phyloP scores from a whole-genome alignment of 1,140 invertebrate species.

The Neotoxoptera formosana region DNA sequence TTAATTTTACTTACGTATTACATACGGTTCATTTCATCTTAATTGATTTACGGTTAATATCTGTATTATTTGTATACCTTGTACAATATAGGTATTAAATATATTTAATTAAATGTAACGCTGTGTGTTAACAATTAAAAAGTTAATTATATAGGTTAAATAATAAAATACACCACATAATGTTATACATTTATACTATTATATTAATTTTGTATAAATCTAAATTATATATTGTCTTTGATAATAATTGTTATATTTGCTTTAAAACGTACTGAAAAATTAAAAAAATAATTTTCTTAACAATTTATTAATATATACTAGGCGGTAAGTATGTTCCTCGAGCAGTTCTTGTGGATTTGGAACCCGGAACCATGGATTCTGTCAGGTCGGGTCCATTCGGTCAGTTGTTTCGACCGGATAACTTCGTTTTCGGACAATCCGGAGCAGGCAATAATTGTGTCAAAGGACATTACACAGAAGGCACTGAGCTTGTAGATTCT shows the following conservation, averaged over 20 bases:
- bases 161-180: too few relatives aligned
- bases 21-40: too few relatives aligned
- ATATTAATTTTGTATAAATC: background rate
- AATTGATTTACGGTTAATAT: too few relatives aligned
- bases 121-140: background rate
- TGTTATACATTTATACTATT: too few relatives aligned
- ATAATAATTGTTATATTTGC: background rate
- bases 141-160: background rate
- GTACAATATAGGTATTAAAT: too few relatives aligned
- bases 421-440: conserved; percentile 61
- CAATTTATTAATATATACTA: background rate
- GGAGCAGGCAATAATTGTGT: background rate
- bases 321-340: conserved; percentile 56
- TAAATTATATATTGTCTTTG: background rate
- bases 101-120: too few relatives aligned
- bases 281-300: background rate
- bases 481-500: conserved; percentile 74
- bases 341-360: conserved; percentile 66
- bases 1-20: too few relatives aligned
- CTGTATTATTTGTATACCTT: too few relatives aligned
- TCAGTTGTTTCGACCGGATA: conserved; percentile 76
- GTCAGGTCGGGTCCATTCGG: too few relatives aligned
- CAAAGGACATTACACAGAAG: conserved; percentile 79
- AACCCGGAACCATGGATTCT: conserved; percentile 66
- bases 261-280: background rate